Conservation (phyloP, 2,113 vertebrate species). For the Sakesphorus luctuosus region DNA sequence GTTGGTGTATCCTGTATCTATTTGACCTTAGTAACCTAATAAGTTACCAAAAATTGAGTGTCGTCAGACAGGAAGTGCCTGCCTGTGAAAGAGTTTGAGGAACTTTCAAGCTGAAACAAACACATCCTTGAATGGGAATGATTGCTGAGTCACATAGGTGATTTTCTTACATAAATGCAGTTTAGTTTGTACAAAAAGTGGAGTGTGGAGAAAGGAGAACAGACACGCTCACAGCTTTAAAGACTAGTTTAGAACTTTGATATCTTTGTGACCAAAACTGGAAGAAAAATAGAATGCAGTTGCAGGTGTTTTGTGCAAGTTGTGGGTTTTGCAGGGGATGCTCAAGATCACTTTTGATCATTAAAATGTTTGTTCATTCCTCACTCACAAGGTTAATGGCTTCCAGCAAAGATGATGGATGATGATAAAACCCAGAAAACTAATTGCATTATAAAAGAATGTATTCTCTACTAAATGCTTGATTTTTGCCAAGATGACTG, state of each 20-base stretch:
- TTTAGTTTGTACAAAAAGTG: background rate
- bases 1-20: background rate
- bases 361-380: background rate
- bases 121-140: background rate
- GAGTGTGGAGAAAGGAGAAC: background rate
- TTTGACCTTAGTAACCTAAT: background rate
- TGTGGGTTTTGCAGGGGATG: background rate
- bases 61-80: background rate
- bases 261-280: background rate
- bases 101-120: background rate
- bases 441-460: background rate
- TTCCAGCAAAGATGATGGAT: background rate
- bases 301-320: background rate
- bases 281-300: background rate
- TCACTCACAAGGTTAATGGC: background rate
- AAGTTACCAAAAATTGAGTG: slow-evolving; percentile 13
- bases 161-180: background rate
- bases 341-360: background rate
- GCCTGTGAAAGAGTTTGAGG: background rate
- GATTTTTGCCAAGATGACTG: background rate
- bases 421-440: background rate
- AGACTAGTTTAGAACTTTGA: background rate
- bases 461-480: background rate
- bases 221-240: background rate
- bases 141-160: background rate